phyloP scores from a whole-genome alignment of 2,113 vertebrate species.

The Myiozetetes cayanensis region DNA sequence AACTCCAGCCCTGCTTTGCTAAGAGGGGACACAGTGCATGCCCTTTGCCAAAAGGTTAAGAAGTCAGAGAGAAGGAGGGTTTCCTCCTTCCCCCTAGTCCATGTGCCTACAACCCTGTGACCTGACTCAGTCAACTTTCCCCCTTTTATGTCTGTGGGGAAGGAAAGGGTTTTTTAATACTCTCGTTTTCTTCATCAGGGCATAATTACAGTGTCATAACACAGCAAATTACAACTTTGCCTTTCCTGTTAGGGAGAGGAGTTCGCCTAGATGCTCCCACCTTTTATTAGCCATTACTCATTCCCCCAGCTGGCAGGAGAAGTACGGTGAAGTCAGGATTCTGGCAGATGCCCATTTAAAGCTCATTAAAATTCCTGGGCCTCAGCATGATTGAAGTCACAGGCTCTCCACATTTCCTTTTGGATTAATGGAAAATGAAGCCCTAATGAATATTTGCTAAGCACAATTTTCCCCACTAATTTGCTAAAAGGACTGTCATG shows the following conservation, averaged over 20 bases:
- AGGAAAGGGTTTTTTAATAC: constrained; percentile 8
- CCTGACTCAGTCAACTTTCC: background rate
- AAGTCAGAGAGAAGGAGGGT: background rate
- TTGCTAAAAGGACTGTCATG: constrained; percentile 64
- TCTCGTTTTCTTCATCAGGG: constrained; percentile 46
- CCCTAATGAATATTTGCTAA: constrained; percentile 73
- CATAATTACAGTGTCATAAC: constrained; percentile 67
- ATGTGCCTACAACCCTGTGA: background rate
- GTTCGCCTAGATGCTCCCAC: constrained; percentile 40
- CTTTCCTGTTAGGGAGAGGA: constrained; percentile 61
- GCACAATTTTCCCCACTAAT: constrained; percentile 68
- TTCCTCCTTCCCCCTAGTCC: background rate
- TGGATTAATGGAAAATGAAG: constrained; percentile 74
- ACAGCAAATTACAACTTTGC: constrained; percentile 67
- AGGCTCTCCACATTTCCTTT: constrained; percentile 68
- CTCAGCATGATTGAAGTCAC: constrained; percentile 70
- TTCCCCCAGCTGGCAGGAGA: constrained; percentile 60
- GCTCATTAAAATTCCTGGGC: constrained; percentile 75
- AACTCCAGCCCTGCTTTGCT: background rate
- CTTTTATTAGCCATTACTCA: constrained; percentile 72
- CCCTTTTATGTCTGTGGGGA: background rate
- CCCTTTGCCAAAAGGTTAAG: background rate
- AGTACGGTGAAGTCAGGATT: constrained; percentile 62
- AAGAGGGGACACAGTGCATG: background rate
- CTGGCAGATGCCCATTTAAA: constrained; percentile 78